Evolutionary conservation across 2,888 invertebrate genomes (phyloP).

Genomic region (Nephrotoma guestfalica): DNA sequence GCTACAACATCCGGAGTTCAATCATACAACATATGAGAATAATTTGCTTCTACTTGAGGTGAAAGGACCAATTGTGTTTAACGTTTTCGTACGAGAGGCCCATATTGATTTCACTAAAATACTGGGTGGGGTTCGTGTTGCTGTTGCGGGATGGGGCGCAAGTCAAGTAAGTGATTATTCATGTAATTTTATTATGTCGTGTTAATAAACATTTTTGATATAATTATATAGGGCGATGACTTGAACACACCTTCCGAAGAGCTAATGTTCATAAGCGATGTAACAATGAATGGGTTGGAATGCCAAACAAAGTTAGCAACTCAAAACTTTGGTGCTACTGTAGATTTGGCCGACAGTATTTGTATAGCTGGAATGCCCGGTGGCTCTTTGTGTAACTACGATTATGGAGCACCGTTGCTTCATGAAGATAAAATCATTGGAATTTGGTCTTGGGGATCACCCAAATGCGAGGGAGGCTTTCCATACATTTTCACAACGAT

Average conservation of each 20-base stretch:
- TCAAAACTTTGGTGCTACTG: background rate
- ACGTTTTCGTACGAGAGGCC: background rate
- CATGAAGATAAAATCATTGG: background rate
- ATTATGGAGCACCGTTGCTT: background rate
- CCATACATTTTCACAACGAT: background rate
- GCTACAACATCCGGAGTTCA: background rate
- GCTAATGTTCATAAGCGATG: background rate
- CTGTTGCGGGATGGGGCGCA: background rate
- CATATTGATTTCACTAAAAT: background rate
- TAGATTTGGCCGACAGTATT: background rate
- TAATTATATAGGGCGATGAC: background rate
- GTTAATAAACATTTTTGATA: background rate
- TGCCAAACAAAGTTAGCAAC: background rate
- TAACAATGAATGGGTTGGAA: background rate
- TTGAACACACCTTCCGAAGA: background rate
- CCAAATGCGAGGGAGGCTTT: background rate
- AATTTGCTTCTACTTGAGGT: background rate
- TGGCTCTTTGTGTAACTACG: background rate
- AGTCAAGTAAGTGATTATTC: background rate
- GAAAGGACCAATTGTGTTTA: background rate
- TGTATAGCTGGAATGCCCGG: background rate
- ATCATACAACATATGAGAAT: background rate
- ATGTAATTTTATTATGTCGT: background rate
- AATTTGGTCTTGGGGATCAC: background rate
- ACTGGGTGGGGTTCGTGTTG: background rate